phyloP scores from a whole-genome alignment of 2,113 vertebrate genomes.

The Vidua chalybeata region DNA sequence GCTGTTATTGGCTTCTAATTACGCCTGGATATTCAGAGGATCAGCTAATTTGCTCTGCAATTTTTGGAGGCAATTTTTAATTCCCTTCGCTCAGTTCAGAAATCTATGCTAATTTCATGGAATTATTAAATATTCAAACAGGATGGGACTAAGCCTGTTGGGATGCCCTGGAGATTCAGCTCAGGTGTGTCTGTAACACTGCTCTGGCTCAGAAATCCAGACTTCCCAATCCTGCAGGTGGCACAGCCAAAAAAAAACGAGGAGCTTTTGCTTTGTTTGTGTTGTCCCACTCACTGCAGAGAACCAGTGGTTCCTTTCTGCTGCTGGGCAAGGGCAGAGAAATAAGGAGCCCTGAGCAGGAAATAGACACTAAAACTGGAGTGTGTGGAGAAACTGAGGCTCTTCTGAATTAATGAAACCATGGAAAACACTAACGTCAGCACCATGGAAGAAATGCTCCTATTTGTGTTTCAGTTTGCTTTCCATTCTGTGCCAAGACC shows the following conservation, averaged over 20 bases:
- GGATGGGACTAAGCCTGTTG: not conserved
- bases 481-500: not conserved
- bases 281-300: not conserved
- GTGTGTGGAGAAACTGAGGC: not conserved
- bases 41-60: conserved; percentile 43
- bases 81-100: not conserved
- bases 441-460: not conserved
- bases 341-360: not conserved
- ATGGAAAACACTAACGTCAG: not conserved
- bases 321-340: not conserved
- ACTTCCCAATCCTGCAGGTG: not conserved
- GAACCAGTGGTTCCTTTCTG: not conserved
- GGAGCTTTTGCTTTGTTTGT: not conserved
- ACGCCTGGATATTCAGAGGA: conserved; percentile 30
- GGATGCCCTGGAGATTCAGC: not conserved
- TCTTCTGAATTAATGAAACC: not conserved
- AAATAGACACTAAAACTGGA: not conserved
- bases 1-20: conserved; percentile 55
- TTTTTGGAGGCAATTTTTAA: conserved; percentile 61
- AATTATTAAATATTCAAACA: not conserved
- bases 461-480: not conserved
- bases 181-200: not conserved
- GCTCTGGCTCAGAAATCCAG: not conserved
- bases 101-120: not conserved
- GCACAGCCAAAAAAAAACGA: not conserved